phyloP scores from a whole-genome alignment of 2,888 invertebrate species.

The Acleris laterana region DNA sequence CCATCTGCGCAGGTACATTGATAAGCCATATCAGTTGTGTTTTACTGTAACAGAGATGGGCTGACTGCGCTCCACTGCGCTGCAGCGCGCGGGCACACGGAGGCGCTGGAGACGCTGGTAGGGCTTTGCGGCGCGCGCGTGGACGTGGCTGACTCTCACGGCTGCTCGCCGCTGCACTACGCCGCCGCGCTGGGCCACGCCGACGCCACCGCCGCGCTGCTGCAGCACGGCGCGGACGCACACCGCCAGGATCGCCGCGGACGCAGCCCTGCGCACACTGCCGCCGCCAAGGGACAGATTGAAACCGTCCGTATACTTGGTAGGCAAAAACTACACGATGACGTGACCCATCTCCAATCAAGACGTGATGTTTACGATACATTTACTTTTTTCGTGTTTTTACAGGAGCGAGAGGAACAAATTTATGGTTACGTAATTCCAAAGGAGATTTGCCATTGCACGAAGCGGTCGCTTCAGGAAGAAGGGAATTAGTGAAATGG shows the following conservation, averaged over 20 bases:
- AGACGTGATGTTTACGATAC: too few species aligned
- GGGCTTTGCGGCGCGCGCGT: slow-evolving; percentile 94
- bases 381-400: too few species aligned
- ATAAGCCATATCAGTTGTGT: too few species aligned
- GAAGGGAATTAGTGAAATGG: slow-evolving; percentile 95
- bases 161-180: slow-evolving; percentile 98
- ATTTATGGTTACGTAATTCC: slow-evolving; percentile 96
- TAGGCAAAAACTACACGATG: slow-evolving; percentile 35
- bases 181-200: slow-evolving; percentile 98
- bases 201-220: slow-evolving; percentile 94
- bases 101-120: slow-evolving; percentile 94
- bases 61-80: slow-evolving; percentile 98
- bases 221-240: slow-evolving; percentile 95
- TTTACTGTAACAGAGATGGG: slow-evolving; percentile 95
- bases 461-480: slow-evolving; percentile 96
- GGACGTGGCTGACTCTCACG: slow-evolving; percentile 95
- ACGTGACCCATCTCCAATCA: neutral
- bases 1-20: too few species aligned
- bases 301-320: slow-evolving; percentile 92
- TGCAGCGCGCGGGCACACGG: slow-evolving; percentile 97
- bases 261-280: slow-evolving; percentile 96
- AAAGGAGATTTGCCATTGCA: slow-evolving; percentile 98
- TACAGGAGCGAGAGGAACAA: slow-evolving; percentile 87
- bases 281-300: slow-evolving; percentile 97
- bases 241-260: slow-evolving; percentile 97